phyloP scores from a whole-genome alignment of 2,113 vertebrate genomes.

The Cochlearius cochlearius region DNA sequence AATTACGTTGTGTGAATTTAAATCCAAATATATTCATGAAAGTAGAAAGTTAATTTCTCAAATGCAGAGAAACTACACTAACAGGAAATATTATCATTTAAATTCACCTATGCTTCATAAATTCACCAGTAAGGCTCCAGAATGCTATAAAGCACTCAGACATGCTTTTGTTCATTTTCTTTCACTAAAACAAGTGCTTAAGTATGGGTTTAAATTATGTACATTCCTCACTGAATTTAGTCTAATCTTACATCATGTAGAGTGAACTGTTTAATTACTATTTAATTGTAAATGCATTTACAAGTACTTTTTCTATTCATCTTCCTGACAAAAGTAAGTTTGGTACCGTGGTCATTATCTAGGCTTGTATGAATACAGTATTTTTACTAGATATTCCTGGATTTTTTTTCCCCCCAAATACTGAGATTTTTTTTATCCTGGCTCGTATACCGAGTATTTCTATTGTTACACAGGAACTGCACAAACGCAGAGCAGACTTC shows the following conservation, averaged over 20 bases:
- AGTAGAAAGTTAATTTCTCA: background rate
- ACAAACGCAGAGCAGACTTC: slow-evolving; percentile 58
- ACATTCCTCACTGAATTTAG: background rate
- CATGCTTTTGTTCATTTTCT: background rate
- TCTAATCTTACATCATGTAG: background rate
- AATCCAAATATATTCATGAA: background rate
- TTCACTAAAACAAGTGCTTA: background rate
- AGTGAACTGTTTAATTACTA: background rate
- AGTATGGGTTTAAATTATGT: background rate
- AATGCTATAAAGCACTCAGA: background rate
- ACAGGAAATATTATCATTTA: background rate
- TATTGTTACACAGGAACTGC: slow-evolving; percentile 51
- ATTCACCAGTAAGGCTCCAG: background rate
- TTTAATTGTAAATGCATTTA: background rate
- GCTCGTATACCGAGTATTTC: background rate
- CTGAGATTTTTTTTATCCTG: background rate
- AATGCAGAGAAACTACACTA: background rate
- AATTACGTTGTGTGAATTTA: background rate
- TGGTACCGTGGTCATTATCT: background rate
- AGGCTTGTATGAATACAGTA: background rate
- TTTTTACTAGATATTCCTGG: background rate
- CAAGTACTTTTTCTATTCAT: background rate
- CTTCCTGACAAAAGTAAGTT: background rate
- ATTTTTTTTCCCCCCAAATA: background rate
- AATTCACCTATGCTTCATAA: background rate